These are phyloP conservation scores for Drosophila nigricruria DNA, from an alignment of 2,888 invertebrate genomes.

Conservation along the genomic window DNA sequence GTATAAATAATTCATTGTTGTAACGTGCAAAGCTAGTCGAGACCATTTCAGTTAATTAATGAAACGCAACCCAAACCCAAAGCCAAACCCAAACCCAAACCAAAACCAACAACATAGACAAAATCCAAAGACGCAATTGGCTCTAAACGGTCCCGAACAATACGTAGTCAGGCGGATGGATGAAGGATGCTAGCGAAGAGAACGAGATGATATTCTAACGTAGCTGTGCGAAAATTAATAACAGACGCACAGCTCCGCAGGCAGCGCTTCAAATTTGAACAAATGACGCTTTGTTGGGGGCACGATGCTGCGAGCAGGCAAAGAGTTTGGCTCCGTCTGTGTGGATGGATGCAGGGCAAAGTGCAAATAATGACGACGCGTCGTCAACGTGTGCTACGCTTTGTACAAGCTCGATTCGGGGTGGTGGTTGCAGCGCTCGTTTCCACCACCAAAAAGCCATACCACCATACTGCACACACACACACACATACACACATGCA, in stretches of 20 bases:
- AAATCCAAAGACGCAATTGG: constrained; percentile 70
- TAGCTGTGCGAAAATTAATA: constrained; percentile 74
- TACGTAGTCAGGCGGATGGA: constrained; percentile 15
- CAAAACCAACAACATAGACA: constrained; percentile 44
- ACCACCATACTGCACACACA: constrained; percentile 27
- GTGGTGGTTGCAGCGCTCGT: constrained; percentile 72
- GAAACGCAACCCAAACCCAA: constrained; percentile 68
- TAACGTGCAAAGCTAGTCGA: constrained; percentile 82
- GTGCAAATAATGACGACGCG: constrained; percentile 73
- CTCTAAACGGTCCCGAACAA: constrained; percentile 59
- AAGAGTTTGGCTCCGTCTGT: constrained; percentile 64
- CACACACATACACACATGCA: constrained; percentile 41
- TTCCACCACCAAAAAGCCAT: constrained; percentile 69
- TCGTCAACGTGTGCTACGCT: constrained; percentile 36
- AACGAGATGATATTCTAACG: constrained; percentile 9
- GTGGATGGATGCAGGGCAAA: constrained; percentile 62
- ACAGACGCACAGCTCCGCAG: constrained; percentile 62
- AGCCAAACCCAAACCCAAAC: constrained; percentile 41
- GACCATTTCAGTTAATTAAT: constrained; percentile 83
- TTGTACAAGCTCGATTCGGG: constrained; percentile 16
- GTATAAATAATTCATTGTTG: constrained; percentile 83
- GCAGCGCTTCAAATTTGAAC: constrained; percentile 60
- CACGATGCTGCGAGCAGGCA: constrained; percentile 23
- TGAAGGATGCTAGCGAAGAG: not conserved
- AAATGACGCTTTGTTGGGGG: constrained; percentile 50